Conservation (phyloP, 2,113 vertebrate species). For the Macquaria australasica region DNA sequence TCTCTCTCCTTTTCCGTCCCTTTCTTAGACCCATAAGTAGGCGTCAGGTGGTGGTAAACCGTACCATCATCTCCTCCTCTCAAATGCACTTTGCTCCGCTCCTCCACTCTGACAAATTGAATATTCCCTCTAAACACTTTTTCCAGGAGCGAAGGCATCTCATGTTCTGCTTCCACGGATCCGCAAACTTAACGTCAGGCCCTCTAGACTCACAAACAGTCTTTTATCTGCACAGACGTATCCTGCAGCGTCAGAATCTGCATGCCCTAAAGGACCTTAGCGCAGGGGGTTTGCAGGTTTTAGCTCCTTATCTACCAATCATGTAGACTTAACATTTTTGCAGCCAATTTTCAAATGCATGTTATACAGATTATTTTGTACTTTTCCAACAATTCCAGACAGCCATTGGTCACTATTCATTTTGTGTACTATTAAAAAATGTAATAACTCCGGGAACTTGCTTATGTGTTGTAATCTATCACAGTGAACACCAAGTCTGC, state of each 20-base stretch:
- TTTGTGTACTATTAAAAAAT: not conserved
- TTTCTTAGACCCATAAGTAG: conserved; percentile 40
- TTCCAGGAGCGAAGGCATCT: conserved; percentile 55
- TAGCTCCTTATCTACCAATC: not conserved
- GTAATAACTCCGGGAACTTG: not conserved
- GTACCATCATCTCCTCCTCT: conserved; percentile 57
- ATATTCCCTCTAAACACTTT: conserved; percentile 71
- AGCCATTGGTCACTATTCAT: not conserved
- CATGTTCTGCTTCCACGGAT: conserved; percentile 56
- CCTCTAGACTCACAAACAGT: conserved; percentile 37
- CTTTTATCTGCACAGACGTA: conserved; percentile 29
- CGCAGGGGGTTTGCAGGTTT: not conserved
- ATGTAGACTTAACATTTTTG: not conserved
- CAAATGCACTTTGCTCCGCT: conserved; percentile 62
- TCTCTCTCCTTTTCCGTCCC: not conserved
- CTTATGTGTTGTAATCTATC: conserved; percentile 14
- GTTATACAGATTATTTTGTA: not conserved
- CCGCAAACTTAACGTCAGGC: conserved; percentile 37
- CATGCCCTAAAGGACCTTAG: conserved; percentile 4
- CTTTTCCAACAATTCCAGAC: not conserved
- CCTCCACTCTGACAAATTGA: conserved; percentile 68
- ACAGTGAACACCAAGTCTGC: not conserved
- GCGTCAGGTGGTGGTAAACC: conserved; percentile 52
- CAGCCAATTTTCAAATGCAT: conserved; percentile 10
- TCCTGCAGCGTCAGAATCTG: conserved; percentile 24